These are phyloP conservation scores for Macrosteles quadrilineatus DNA, from an alignment of 1,140 invertebrate species.

Conservation along the genomic window DNA sequence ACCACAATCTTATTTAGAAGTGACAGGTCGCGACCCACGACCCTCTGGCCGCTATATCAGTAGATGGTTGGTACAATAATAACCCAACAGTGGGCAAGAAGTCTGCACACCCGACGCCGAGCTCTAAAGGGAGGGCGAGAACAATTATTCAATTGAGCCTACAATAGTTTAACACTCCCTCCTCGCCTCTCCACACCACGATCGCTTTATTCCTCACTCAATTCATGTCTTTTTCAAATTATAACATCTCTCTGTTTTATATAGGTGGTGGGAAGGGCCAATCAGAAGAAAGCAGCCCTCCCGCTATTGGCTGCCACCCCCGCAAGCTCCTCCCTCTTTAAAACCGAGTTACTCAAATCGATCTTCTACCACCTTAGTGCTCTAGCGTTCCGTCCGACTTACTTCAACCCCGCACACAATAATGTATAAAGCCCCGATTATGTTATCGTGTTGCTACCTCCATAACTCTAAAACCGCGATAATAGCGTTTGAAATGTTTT, in stretches of 20 bases:
- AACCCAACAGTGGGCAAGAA: no score
- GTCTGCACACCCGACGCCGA: no score
- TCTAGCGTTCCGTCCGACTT: not conserved
- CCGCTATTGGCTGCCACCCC: slow-evolving; percentile 14
- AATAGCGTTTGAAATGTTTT: slow-evolving; percentile 16
- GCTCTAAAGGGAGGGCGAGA: slow-evolving; percentile 9
- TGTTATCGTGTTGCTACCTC: slow-evolving; percentile 15
- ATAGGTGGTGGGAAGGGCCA: not conserved
- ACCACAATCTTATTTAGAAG: no score
- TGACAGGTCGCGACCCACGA: no score
- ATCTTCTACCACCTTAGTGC: not conserved
- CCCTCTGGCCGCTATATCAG: no score
- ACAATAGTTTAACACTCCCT: slow-evolving; percentile 20
- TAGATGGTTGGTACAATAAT: no score
- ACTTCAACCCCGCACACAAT: not conserved
- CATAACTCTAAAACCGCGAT: slow-evolving; percentile 15
- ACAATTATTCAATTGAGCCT: slow-evolving; percentile 22
- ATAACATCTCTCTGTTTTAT: slow-evolving; percentile 26
- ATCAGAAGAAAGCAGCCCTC: not conserved
- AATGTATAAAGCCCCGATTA: slow-evolving; percentile 19
- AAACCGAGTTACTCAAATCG: slow-evolving; percentile 3
- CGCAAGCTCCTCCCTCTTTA: slow-evolving; percentile 13
- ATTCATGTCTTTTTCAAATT: slow-evolving; percentile 26
- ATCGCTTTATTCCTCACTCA: slow-evolving; percentile 24
- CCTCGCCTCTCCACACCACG: not conserved